These are phyloP conservation scores for Dermochelys coriacea DNA, from an alignment of 2,797 vertebrate genomes.

Conservation along the genomic window DNA sequence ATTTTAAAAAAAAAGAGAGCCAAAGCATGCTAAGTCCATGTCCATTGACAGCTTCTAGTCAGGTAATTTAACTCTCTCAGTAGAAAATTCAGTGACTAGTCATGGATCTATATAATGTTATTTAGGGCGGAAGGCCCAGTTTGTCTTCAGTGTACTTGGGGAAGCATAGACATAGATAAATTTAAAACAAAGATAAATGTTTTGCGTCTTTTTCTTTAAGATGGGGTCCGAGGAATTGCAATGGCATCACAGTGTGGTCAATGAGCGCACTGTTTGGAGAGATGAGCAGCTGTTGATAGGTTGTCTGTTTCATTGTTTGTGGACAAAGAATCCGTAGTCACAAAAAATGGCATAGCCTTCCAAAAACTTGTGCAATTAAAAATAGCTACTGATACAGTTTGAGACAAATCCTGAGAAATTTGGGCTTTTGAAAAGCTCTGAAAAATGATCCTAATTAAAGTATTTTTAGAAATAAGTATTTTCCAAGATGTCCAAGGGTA, in stretches of 20 bases:
- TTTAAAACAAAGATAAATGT: slow-evolving; percentile 36
- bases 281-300: slow-evolving; percentile 31
- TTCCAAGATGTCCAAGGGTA: not conserved
- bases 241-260: not conserved
- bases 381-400: not conserved
- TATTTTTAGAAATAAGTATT: not conserved
- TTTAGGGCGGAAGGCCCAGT: not conserved
- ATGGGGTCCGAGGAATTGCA: not conserved
- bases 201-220: not conserved
- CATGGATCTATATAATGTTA: not conserved
- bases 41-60: not conserved
- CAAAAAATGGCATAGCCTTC: not conserved
- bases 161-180: not conserved
- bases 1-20: not conserved
- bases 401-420: not conserved
- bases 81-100: not conserved
- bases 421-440: not conserved
- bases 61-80: not conserved
- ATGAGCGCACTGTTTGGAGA: not conserved
- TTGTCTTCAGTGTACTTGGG: not conserved
- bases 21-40: not conserved
- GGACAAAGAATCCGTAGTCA: slow-evolving; percentile 19
- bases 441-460: not conserved
- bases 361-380: not conserved
- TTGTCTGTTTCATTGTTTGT: slow-evolving; percentile 34